Base-by-base conservation (phyloP, 35 echinoderm and acorn worm species). In the Anneissia japonica region DNA sequence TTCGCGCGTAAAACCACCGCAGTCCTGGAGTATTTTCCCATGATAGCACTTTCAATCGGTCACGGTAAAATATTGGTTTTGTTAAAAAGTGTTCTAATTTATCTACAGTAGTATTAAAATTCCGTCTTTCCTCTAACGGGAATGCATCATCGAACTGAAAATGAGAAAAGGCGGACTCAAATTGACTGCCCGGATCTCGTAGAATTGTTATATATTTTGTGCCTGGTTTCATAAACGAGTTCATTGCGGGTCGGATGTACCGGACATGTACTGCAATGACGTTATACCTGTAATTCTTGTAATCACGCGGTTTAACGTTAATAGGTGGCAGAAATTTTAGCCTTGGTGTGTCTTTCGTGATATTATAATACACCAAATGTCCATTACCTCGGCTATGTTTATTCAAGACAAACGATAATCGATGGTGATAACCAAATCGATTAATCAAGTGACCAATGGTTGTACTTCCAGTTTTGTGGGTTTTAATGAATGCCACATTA, bases 161-260 rank as follows among this genome's bases (percentile, higher is more conserved):
- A 82, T 88, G 85, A 0, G 83, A 77, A 76, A 97, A 93, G 7
- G 94, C 94, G 16, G 96, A 99, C 74, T 94, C 92, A 81, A 99
- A 99, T 80, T 99, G 96, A 21, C 72, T 37, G 29, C 51, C 89
- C 31, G 96, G 96, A 5, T 99, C 92, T 38, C 96, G 81, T 11
- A 99, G 38, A 46, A 91, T 92, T 23, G 96, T 94, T 73, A 99
- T 84, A 75, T 99, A 99, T 29, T 89, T 55, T 36, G 96, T 79
- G 73, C 77, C 81, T 14, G 96, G 89, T 34, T 38, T 72, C 89
- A 94, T 94, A 30, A 91, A 80, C 14, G 37, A 36, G 79, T 91
- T 83, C 91, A 99, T 86, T 23, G 74, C 77, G 30, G 41, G 39
- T 37, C 89, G 72, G 36, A 91, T 77, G 45, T 92, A 99, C 13